These are phyloP conservation scores for Rhabdophis nuchalis DNA, from an alignment of 2,797 vertebrate genomes.

Conservation along the genomic window DNA sequence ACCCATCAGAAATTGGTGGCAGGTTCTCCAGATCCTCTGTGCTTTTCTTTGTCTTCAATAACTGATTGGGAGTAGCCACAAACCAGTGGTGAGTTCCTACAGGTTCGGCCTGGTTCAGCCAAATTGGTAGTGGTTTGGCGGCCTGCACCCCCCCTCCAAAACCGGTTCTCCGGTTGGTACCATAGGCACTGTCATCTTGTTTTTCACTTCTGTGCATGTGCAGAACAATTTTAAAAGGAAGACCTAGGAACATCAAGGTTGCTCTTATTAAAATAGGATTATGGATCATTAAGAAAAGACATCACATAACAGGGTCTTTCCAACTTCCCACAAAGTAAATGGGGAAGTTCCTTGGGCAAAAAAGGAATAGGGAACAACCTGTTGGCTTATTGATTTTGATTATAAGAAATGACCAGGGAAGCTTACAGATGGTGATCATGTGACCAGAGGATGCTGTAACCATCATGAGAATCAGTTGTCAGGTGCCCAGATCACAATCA, in stretches of 20 bases:
- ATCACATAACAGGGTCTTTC: background rate
- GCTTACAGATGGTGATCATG: background rate
- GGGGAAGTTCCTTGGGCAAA: background rate
- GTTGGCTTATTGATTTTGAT: background rate
- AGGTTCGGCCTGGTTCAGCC: too few relatives aligned
- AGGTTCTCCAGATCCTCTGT: background rate
- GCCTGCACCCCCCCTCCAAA: too few relatives aligned
- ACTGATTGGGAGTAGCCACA: background rate
- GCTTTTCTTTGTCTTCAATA: background rate
- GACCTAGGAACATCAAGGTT: too few relatives aligned
- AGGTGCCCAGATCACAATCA: background rate
- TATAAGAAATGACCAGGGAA: background rate
- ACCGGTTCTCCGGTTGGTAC: too few relatives aligned
- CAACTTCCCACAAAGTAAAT: background rate
- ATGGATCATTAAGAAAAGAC: background rate
- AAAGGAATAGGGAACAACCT: background rate
- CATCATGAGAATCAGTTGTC: background rate
- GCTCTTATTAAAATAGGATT: background rate
- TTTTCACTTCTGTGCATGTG: too few relatives aligned
- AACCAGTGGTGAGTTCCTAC: too few relatives aligned
- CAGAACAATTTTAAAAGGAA: too few relatives aligned
- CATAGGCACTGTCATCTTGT: too few relatives aligned
- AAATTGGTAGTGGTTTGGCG: too few relatives aligned
- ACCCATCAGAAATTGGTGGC: background rate
- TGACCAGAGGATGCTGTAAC: too few relatives aligned